Conservation (phyloP, 2,888 invertebrate genomes). For the Hyposoter dolosus region DNA sequence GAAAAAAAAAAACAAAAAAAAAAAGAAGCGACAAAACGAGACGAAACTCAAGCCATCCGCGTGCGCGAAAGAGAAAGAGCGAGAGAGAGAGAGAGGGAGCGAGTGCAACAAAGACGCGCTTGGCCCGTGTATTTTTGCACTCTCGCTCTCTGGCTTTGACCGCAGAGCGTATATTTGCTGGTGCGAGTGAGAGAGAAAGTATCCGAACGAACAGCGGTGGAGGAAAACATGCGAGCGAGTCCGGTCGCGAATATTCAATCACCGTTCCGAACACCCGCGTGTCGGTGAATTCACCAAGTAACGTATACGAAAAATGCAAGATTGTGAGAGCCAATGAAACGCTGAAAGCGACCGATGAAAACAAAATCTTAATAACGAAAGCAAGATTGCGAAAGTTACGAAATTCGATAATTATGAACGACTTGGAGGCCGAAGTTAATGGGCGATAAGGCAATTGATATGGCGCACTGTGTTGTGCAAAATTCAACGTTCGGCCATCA, state of each 20-base stretch:
- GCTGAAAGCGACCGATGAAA: not conserved
- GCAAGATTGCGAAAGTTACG: not conserved
- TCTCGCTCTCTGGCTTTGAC: constrained; percentile 44
- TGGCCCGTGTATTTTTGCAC: constrained; percentile 74
- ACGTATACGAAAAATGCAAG: constrained; percentile 36
- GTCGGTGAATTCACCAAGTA: constrained; percentile 17
- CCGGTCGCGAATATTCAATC: constrained; percentile 75
- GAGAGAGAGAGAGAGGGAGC: constrained; percentile 41
- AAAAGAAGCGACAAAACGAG: constrained; percentile 72
- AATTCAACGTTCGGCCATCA: not conserved
- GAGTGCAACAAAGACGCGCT: constrained; percentile 45
- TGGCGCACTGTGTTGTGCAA: not conserved
- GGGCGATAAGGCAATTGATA: constrained; percentile 7
- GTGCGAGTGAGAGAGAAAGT: not conserved
- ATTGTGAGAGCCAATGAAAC: not conserved
- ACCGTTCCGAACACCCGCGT: constrained; percentile 69
- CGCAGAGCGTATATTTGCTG: not conserved
- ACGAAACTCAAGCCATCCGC: constrained; percentile 74
- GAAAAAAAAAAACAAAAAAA: constrained; percentile 36
- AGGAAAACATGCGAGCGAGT: constrained; percentile 55
- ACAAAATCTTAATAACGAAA: not conserved
- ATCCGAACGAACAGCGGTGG: constrained; percentile 20
- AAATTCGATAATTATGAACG: constrained; percentile 5
- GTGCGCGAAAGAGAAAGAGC: constrained; percentile 47
- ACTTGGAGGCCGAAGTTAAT: constrained; percentile 23